Conservation (phyloP, 2,888 invertebrate genomes). For the Apoda limacodes region DNA sequence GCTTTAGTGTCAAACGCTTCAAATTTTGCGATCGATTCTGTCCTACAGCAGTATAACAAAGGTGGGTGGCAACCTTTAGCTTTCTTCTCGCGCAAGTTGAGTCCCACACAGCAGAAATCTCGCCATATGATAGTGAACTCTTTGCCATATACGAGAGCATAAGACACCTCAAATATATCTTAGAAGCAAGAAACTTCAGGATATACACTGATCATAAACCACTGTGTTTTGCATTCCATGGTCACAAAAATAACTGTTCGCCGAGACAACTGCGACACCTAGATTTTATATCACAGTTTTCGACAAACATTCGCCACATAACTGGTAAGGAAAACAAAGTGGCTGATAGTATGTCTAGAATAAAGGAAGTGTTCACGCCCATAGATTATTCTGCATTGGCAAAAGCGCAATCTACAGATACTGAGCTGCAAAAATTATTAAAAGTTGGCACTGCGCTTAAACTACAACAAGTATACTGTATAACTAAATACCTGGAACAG, state of each 20-base stretch:
- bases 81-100: constrained; percentile 18
- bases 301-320: constrained; percentile 20
- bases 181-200: constrained; percentile 13
- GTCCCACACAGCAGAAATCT: constrained; percentile 9
- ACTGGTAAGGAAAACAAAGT: constrained; percentile 21
- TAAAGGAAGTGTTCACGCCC: constrained; percentile 16
- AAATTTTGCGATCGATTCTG: constrained; percentile 9
- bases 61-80: constrained; percentile 17
- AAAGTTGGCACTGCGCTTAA: constrained; percentile 11
- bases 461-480: constrained; percentile 7
- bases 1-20: constrained; percentile 21
- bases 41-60: constrained; percentile 12
- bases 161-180: constrained; percentile 20
- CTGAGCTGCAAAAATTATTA: constrained; percentile 10
- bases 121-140: constrained; percentile 18
- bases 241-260: constrained; percentile 16
- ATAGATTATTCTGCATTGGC: constrained; percentile 12
- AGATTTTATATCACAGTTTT: constrained; percentile 21
- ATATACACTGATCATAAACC: constrained; percentile 22
- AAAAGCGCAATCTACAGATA: constrained; percentile 11
- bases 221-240: constrained; percentile 15
- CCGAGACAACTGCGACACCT: constrained; percentile 21
- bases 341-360: constrained; percentile 21
- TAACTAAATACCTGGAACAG: no score
- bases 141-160: constrained; percentile 17